These are phyloP conservation scores for Microchrysa polita DNA, from an alignment of 2,888 invertebrate genomes.

Conservation along the genomic window DNA sequence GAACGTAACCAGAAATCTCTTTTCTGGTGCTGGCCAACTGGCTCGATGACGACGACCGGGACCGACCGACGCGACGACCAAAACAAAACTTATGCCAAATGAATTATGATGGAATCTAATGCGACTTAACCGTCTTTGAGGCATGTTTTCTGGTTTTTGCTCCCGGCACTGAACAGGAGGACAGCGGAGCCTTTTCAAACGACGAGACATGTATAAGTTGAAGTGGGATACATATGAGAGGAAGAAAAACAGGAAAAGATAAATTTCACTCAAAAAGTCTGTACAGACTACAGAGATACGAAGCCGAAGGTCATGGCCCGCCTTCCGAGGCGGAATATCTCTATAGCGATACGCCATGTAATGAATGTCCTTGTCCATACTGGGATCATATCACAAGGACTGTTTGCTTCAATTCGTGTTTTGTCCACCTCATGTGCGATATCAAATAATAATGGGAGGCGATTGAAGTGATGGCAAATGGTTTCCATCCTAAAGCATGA, in stretches of 20 bases:
- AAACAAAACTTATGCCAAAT: conserved; percentile 37
- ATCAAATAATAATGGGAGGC: neutral
- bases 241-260: conserved; percentile 2
- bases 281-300: neutral
- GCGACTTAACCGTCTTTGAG: conserved; percentile 8
- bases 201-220: neutral
- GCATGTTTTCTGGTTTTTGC: conserved; percentile 13
- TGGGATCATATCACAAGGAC: conserved; percentile 23
- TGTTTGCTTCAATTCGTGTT: neutral
- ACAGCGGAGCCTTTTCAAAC: conserved; percentile 15
- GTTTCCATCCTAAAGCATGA: neutral
- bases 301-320: neutral
- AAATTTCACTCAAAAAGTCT: conserved; percentile 16
- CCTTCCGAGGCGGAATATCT: neutral
- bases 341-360: conserved; percentile 9
- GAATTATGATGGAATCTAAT: conserved; percentile 39
- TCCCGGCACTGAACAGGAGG: conserved; percentile 9
- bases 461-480: neutral
- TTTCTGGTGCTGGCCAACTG: conserved; percentile 4
- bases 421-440: neutral
- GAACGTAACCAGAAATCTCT: neutral
- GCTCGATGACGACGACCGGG: too few relatives aligned
- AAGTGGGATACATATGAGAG: too few relatives aligned
- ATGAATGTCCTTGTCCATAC: conserved; percentile 31
- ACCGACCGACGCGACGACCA: neutral